Evolutionary conservation across 2,797 vertebrate genomes (phyloP), one percentile per base, ranked within the genome.

Genomic region (Cephalopachus bancanus): DNA sequence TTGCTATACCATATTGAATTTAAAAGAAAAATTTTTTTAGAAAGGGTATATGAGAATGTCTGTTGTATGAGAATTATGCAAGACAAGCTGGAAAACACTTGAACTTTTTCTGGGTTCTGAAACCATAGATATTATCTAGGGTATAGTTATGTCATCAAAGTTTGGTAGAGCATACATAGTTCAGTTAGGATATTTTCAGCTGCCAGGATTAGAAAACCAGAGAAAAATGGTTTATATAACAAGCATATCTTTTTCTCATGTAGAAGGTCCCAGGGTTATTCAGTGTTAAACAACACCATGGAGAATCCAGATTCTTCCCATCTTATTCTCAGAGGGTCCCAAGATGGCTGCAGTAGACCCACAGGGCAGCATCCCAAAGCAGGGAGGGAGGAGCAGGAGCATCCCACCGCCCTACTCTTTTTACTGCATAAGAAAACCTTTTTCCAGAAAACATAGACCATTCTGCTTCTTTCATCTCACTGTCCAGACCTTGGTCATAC

Each of bases 391-490:
- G 30, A 37, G 15, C 11, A 33, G 72, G 1, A 26, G 14, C 33
- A 74, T 14, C 51, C 80, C 89, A 57, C 12, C 11, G 5, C 20
- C 53, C 16, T 2, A 11, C 76, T 57, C 19, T 67, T 80, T 67
- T 87, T 6, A 20, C n/a, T 53, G 5, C 30, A 87, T 28, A 80
- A 86, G 94, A 74, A 96, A 84, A 59, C 10, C 33, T 76, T 96
- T 72, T 78, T 12, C 83, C 64, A 24, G 83, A 83, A 89, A 79
- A 83, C 4, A 17, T 55, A 33, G 14, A 9, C 22, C 19, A n/a
- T 10, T 53, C 44, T 37, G 65, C 37, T 85, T 78, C 44, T 83
- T 84, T 83, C 37, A 87, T 85, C 49, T 71, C 14, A 65, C 55
- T 62, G 53, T 24, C 71, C 51, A 53, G 60, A 91, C 69, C 30